phyloP scores from a whole-genome alignment of 1,140 invertebrate genomes.

The Orius insidiosus region DNA sequence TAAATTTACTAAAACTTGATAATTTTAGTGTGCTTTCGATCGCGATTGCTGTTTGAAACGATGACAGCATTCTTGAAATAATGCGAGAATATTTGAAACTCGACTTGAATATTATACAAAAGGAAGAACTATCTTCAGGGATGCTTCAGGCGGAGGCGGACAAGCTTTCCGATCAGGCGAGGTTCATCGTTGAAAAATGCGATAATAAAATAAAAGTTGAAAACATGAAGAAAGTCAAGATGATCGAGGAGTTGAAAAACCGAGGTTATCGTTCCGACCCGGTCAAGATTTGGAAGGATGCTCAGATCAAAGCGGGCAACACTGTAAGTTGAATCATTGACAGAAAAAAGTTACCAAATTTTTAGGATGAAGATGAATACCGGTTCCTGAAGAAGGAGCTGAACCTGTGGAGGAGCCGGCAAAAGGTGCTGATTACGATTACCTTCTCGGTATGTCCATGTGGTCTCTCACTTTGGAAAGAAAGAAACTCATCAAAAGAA shows the following conservation, averaged over 20 bases:
- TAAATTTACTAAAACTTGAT: no score
- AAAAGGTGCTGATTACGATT: conserved; percentile 38
- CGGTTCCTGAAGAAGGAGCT: conserved; percentile 27
- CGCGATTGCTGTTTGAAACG: conserved; percentile 67
- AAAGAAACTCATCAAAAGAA: conserved; percentile 82
- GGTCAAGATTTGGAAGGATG: conserved; percentile 79
- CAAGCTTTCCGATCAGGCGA: conserved; percentile 83
- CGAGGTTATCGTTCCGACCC: conserved; percentile 89
- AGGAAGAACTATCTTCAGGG: conserved; percentile 85
- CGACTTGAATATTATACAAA: conserved; percentile 70
- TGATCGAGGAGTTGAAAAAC: conserved; percentile 76
- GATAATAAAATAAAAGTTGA: conserved; percentile 78
- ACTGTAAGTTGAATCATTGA: conserved; percentile 21
- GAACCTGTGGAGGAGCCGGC: conserved; percentile 21
- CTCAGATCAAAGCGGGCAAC: conserved; percentile 29
- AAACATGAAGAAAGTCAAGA: conserved; percentile 85
- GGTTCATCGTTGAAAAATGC: conserved; percentile 94
- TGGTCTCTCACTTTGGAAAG: conserved; percentile 82
- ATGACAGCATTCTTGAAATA: conserved; percentile 62
- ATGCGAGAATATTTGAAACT: conserved; percentile 70
- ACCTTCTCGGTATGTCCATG: conserved; percentile 85
- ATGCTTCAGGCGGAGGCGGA: conserved; percentile 76
- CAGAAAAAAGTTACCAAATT: not conserved
- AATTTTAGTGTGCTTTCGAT: conserved; percentile 59
- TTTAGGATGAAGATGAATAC: conserved; percentile 30